Conservation (phyloP, 1,140 invertebrate species). For the Goniozus legneri region DNA sequence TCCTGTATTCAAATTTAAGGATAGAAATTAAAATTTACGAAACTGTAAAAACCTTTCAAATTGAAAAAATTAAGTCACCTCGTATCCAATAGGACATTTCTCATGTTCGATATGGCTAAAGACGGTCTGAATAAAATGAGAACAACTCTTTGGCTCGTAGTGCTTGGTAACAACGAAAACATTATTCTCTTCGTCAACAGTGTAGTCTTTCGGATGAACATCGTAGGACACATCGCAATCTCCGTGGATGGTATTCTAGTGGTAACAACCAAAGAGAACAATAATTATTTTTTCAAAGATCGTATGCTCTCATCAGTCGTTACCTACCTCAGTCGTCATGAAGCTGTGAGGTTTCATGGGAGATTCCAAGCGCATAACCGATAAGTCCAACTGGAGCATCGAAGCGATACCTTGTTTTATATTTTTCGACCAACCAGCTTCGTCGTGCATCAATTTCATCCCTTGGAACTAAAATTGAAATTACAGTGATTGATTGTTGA, state of each 20-base stretch:
- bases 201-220: slow-evolving; percentile 18
- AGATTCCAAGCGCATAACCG: slow-evolving; percentile 15
- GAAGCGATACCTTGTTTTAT: slow-evolving; percentile 45
- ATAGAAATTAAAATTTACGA: neutral
- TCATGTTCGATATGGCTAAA: slow-evolving; percentile 24
- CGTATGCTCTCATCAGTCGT: slow-evolving; percentile 50
- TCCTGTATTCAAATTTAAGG: slow-evolving; percentile 22
- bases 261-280: slow-evolving; percentile 59
- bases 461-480: slow-evolving; percentile 26
- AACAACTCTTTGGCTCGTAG: slow-evolving; percentile 31
- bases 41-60: too few species aligned
- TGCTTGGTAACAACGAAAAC: slow-evolving; percentile 28
- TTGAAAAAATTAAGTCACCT: too few species aligned
- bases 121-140: slow-evolving; percentile 21
- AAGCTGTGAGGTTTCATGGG: slow-evolving; percentile 29
- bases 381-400: slow-evolving; percentile 40
- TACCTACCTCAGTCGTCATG: slow-evolving; percentile 45
- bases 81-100: slow-evolving; percentile 16
- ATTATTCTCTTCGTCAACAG: slow-evolving; percentile 1
- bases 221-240: slow-evolving; percentile 37
- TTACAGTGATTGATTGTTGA: neutral
- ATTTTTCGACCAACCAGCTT: slow-evolving; percentile 39
- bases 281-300: slow-evolving; percentile 31
- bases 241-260: slow-evolving; percentile 47
- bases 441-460: slow-evolving; percentile 25